These are phyloP conservation scores for Polypedilum pembai DNA, from an alignment of 1,140 invertebrate species.

Conservation along the genomic window DNA sequence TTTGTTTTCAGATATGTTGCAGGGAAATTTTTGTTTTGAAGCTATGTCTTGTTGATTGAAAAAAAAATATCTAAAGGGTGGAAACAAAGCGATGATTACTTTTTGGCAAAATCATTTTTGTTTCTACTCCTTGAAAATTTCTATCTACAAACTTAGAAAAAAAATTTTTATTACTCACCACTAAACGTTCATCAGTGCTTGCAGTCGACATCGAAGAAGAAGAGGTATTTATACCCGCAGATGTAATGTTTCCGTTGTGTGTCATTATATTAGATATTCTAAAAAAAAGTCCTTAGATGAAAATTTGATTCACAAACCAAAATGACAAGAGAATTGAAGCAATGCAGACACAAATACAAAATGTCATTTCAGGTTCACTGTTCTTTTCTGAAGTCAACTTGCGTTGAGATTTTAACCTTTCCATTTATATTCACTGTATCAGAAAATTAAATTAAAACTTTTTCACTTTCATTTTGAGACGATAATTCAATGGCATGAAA, in stretches of 20 bases:
- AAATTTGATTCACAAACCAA: not conserved
- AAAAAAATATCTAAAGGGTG: too few species aligned
- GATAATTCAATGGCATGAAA: too few species aligned
- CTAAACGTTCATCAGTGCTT: not conserved
- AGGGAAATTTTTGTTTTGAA: too few species aligned
- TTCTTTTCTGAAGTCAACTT: not conserved
- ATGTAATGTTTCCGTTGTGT: not conserved
- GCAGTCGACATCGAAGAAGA: not conserved
- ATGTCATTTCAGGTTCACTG: not conserved
- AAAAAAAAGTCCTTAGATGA: not conserved
- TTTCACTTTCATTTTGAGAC: too few species aligned
- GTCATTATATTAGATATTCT: not conserved
- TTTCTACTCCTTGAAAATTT: too few species aligned
- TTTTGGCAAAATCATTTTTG: too few species aligned
- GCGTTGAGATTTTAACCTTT: not conserved
- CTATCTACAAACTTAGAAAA: too few species aligned
- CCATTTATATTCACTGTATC: not conserved
- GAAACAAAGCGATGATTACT: too few species aligned
- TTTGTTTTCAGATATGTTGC: too few species aligned
- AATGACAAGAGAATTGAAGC: too few species aligned
- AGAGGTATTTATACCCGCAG: not conserved
- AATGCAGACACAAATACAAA: not conserved
- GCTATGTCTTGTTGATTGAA: too few species aligned
- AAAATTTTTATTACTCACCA: not conserved
- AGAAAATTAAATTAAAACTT: too few species aligned